Percentiles rank a stretch among this genome's conserved stretches.
These are phyloP conservation scores for Luperina nickerlii DNA, from an alignment of 2,888 invertebrate species.

Conservation along the genomic window DNA sequence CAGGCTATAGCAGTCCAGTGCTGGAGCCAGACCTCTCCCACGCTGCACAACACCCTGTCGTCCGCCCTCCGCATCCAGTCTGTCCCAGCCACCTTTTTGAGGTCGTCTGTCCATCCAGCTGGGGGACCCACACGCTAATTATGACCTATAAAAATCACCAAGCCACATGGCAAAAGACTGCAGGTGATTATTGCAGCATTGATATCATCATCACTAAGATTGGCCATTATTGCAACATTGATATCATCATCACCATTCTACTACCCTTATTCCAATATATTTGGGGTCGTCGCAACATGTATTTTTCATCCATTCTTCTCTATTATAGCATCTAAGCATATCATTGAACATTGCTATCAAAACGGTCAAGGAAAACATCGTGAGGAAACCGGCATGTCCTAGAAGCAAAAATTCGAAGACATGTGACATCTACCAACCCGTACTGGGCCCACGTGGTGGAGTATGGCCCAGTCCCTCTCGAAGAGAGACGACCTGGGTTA, in stretches of 20 bases:
- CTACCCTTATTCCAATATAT: neutral
- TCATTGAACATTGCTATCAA: neutral
- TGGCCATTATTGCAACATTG: neutral
- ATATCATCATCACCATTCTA: too few relatives aligned
- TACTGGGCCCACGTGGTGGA: neutral
- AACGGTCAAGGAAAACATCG: neutral
- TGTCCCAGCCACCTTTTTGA: neutral
- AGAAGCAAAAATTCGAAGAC: neutral
- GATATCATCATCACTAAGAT: too few relatives aligned
- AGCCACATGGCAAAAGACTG: too few relatives aligned
- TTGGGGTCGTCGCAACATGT: neutral
- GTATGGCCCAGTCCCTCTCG: neutral
- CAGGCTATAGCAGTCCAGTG: neutral
- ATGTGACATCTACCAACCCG: neutral
- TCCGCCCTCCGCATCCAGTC: neutral
- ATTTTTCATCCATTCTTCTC: neutral
- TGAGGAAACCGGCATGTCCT: neutral
- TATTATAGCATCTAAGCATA: neutral
- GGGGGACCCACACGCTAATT: too few relatives aligned
- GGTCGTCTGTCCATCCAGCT: neutral
- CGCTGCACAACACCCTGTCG: neutral
- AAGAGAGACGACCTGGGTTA: too few relatives aligned
- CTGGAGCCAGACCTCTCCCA: neutral
- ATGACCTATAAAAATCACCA: neutral
- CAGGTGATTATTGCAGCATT: neutral